Evolutionary conservation across 2,888 invertebrate genomes (phyloP), one percentile per base, ranked within the genome.

Genomic region (Cremastinae sp.): DNA sequence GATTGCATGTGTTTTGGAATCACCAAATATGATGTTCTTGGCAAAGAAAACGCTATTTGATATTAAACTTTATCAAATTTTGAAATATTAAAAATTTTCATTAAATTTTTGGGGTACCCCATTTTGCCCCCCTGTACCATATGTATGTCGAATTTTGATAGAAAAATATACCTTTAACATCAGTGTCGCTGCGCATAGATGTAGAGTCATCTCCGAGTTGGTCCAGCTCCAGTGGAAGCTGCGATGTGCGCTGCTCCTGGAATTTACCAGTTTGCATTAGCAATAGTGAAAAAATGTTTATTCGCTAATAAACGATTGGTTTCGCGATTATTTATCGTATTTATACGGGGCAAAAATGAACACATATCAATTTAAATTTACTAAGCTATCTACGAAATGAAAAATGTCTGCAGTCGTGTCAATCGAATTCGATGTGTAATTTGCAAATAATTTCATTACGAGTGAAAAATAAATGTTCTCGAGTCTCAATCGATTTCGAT

Each of bases 191-290:
- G 91, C 94, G 93, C 89, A 95, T 93, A 80, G 96, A 95, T 87
- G 95, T 94, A 86, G 95, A 94, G 92, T 96, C 96, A 95, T 96
- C 96, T 95, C 89, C 91, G 85, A 90, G 90, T 89, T 90, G 90
- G 87, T 96, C 96, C 93, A 95, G 93, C 92, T 96, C 96, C 94
- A 96, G 94, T 88, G 94, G 96, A 91, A 95, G 94, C 92, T 96
- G 96, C 88, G 96, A 96, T 90, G 94, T 94, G 93, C 96, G 96
- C 92, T 95, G 95, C 94, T 96, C 96, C 96, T 96, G 90, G 70
- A 91, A 89, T 87, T 87, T 65, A 86, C 68, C 78, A 72, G 81
- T 62, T 51, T 58, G 66, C 73, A 65, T 78, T 65, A 75, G 76
- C 65, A 78, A 72, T 12, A 61, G 73, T 71, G 53, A 53, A 78